phyloP scores from a whole-genome alignment of 2,888 invertebrate species.

The Zeuzera pyrina region DNA sequence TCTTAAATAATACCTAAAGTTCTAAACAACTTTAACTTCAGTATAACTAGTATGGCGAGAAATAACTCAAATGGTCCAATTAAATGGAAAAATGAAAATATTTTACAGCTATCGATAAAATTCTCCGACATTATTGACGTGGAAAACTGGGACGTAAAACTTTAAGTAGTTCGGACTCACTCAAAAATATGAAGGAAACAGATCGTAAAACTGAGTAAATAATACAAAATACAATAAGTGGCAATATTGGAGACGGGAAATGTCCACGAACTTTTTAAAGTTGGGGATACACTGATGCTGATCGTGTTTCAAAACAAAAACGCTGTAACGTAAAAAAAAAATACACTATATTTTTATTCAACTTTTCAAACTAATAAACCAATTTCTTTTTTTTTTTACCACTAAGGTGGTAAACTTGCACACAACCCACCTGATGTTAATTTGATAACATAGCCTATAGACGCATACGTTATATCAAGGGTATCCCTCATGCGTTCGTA shows the following conservation, averaged over 20 bases:
- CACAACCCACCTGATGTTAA: too few relatives aligned
- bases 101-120: constrained; percentile 54
- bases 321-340: background rate
- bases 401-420: too few relatives aligned
- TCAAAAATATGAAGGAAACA: constrained; percentile 63
- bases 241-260: constrained; percentile 53
- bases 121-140: constrained; percentile 47
- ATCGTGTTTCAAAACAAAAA: too few relatives aligned
- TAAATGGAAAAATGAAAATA: constrained; percentile 38
- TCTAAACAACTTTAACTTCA: too few relatives aligned
- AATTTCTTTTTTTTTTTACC: too few relatives aligned
- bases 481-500: too few relatives aligned
- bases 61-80: constrained; percentile 35
- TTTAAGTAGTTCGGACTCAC: constrained; percentile 67
- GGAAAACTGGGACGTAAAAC: constrained; percentile 61
- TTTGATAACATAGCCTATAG: too few relatives aligned
- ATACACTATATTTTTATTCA: background rate
- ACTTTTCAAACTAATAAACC: too few relatives aligned
- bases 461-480: too few relatives aligned
- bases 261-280: constrained; percentile 28
- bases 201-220: constrained; percentile 68
- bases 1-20: too few relatives aligned
- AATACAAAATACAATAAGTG: constrained; percentile 73
- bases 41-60: constrained; percentile 6
- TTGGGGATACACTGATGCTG: constrained; percentile 23